Conservation (phyloP, 2,888 invertebrate species). For the Nipponacmea schrenckii region DNA sequence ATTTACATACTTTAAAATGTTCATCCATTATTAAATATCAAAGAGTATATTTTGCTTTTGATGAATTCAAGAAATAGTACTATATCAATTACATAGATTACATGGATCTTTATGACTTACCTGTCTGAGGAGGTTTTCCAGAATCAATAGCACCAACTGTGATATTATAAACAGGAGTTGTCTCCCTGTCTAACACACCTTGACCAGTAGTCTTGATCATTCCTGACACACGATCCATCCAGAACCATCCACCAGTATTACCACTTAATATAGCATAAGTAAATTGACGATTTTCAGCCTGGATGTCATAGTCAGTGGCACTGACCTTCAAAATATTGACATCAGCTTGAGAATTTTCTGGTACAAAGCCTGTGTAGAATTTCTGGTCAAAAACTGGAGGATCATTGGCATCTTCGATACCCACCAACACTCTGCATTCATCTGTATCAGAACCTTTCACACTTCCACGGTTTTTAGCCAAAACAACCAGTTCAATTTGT, state of each 20-base stretch:
- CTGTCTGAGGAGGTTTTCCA: constrained; percentile 55
- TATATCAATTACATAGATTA: too few species aligned
- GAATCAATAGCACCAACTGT: constrained; percentile 58
- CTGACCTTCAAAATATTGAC: constrained; percentile 85
- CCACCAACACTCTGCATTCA: constrained; percentile 91
- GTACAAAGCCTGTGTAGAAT: constrained; percentile 80
- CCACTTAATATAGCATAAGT: constrained; percentile 53
- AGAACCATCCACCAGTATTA: constrained; percentile 45
- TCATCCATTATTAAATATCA: too few species aligned
- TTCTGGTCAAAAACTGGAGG: constrained; percentile 90
- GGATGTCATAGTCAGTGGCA: constrained; percentile 72
- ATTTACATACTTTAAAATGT: too few species aligned
- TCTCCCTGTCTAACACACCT: constrained; percentile 56
- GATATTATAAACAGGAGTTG: constrained; percentile 45
- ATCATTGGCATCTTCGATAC: constrained; percentile 95
- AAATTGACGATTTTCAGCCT: constrained; percentile 50
- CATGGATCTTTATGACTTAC: constrained; percentile 29
- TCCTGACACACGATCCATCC: constrained; percentile 45
- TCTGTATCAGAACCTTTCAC: constrained; percentile 95
- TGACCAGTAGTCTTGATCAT: constrained; percentile 45
- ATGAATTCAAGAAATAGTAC: too few species aligned
- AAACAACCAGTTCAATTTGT: constrained; percentile 76
- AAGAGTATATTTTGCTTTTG: too few species aligned
- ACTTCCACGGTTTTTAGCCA: constrained; percentile 94
- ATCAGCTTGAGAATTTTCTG: constrained; percentile 87